Evolutionary conservation across 2,797 vertebrate genomes (phyloP), one percentile per base, ranked within the genome.

Genomic region (Bovichtus variegatus): DNA sequence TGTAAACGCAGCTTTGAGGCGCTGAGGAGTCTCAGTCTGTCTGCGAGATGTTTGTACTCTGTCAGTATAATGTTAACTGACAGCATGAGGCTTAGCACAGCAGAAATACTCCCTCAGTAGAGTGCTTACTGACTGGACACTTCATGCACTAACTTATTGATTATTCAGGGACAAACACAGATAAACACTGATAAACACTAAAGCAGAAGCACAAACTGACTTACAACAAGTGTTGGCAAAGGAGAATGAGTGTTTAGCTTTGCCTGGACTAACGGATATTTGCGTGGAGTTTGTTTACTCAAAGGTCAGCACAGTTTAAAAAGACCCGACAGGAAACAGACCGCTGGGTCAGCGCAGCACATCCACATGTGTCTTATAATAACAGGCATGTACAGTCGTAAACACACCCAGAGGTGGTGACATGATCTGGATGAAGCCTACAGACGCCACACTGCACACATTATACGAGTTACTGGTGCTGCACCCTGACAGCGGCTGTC

Each of bases 61-160:
- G 54, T 89, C 81, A 86, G 53, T 78, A 60, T 90, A 88, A 90
- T 85, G 75, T 78, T 54, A 85, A 76, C 68, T 87, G 86, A 90
- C 86, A 87, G 80, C 63, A 19, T 9, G 15, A 71, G 74, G 83
- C 71, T 91, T 86, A 87, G 69, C 61, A 57, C 76, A 46, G 59
- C 64, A 74, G 58, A 85, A 80, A 86, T 57, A 80, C 71, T 73
- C 59, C 23, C 27, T 51, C 57, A 64, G 65, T 15, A 31, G 49
- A 64, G 55, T 43, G 53, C 34, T 75, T 61, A 79, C 57, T 23
- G 68, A 57, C 61, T 53, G 18, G 73, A 58, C 53, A 54, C 71
- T 47, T 46, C 1, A 64, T 44, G 21, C 15, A 29, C n/a, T 2
- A 19, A 53, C 44, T 54, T 49, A 29, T 36, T 70, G 29, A 78